phyloP scores from a whole-genome alignment of 1,140 invertebrate genomes.

The Argopecten irradians region DNA sequence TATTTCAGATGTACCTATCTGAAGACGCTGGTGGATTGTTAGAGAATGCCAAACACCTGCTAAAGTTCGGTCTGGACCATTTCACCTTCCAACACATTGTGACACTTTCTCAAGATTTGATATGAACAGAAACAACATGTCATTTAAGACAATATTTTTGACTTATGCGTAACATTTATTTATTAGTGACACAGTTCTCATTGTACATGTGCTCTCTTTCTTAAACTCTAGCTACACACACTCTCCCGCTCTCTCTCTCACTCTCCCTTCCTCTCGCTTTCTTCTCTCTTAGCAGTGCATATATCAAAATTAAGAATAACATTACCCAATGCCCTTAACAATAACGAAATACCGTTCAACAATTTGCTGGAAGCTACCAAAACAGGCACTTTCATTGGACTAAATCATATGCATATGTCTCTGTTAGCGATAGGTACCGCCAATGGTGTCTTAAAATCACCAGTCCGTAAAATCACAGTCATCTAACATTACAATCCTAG shows the following conservation, averaged over 20 bases:
- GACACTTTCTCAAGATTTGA: background rate
- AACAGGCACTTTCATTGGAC: background rate
- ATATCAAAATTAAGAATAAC: background rate
- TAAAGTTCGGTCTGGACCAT: background rate
- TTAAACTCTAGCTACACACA: background rate
- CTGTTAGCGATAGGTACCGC: no score
- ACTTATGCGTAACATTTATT: no score
- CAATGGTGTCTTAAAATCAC: no score
- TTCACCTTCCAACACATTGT: background rate
- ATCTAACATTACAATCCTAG: no score
- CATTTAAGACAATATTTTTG: background rate
- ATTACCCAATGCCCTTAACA: background rate
- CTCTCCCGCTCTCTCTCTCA: background rate
- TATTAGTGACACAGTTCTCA: no score
- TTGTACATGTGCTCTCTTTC: background rate
- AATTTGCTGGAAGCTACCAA: background rate
- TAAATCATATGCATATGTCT: background rate
- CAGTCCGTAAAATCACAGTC: no score
- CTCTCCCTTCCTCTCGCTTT: no score
- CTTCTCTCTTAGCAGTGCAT: no score
- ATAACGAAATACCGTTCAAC: background rate
- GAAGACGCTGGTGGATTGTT: background rate
- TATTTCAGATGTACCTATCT: background rate
- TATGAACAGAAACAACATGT: background rate
- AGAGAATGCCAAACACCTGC: conserved; percentile 7